These are phyloP conservation scores for Odontocolon sp. DNA, from an alignment of 2,888 invertebrate genomes.

Conservation along the genomic window DNA sequence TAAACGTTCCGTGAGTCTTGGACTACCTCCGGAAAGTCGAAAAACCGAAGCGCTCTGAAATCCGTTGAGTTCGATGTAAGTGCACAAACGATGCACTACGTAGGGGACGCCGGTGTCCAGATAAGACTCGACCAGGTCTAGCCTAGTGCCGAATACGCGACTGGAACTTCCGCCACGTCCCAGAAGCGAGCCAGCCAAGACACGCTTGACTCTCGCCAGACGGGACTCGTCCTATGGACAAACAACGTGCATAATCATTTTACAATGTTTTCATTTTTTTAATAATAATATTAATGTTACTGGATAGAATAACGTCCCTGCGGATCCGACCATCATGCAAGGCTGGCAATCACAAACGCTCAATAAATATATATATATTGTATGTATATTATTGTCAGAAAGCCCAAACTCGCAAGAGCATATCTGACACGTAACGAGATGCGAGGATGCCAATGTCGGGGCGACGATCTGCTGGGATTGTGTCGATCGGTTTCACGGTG, in stretches of 20 bases:
- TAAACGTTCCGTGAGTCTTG: constrained; percentile 82
- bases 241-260: not conserved
- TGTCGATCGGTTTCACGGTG: not conserved
- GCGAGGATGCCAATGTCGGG: constrained; percentile 38
- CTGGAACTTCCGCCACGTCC: constrained; percentile 71
- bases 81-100: constrained; percentile 80
- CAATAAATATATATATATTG: constrained; percentile 64
- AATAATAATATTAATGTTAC: too few relatives aligned
- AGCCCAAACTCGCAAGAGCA: constrained; percentile 51
- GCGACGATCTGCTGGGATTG: constrained; percentile 35
- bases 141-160: constrained; percentile 76
- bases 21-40: constrained; percentile 83
- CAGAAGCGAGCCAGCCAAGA: constrained; percentile 75
- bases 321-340: constrained; percentile 41
- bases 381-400: constrained; percentile 51
- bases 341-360: constrained; percentile 70
- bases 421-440: constrained; percentile 1
- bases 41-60: constrained; percentile 79
- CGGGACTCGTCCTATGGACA: constrained; percentile 76
- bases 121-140: constrained; percentile 76
- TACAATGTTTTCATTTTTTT: too few relatives aligned
- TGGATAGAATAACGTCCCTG: too few relatives aligned
- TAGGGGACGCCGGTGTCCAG: constrained; percentile 79
- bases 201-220: constrained; percentile 78
- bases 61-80: constrained; percentile 80